These are phyloP conservation scores for Podarcis cretensis DNA, from an alignment of 2,113 vertebrate species.

Conservation along the genomic window DNA sequence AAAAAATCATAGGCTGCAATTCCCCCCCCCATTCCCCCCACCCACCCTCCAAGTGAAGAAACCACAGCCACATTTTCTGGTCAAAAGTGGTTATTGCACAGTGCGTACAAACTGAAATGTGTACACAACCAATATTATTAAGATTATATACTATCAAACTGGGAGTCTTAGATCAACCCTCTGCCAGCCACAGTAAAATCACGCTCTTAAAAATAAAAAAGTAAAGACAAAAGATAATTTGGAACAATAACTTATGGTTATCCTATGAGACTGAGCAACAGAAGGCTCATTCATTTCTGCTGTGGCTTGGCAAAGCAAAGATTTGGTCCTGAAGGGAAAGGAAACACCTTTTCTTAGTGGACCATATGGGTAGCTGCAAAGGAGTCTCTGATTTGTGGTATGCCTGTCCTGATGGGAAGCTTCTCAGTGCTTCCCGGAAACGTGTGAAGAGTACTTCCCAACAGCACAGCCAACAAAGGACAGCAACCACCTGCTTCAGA, in stretches of 20 bases:
- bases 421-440: not conserved
- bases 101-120: constrained; percentile 62
- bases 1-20: not conserved
- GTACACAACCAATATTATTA: constrained; percentile 37
- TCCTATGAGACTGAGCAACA: constrained; percentile 1
- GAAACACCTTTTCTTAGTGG: not conserved
- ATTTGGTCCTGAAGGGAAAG: not conserved
- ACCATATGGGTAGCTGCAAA: not conserved
- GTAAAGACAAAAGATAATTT: not conserved
- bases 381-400: not conserved
- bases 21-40: not conserved
- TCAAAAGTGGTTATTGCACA: constrained; percentile 70
- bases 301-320: not conserved
- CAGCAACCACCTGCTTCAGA: not conserved
- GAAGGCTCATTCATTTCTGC: not conserved
- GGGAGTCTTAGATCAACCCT: not conserved
- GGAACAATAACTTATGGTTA: constrained; percentile 68
- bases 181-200: not conserved
- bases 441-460: not conserved
- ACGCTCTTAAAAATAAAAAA: constrained; percentile 26
- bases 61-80: constrained; percentile 38
- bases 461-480: not conserved
- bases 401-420: not conserved
- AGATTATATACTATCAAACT: constrained; percentile 17
- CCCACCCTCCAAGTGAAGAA: constrained; percentile 27